phyloP scores from a whole-genome alignment of 2,888 invertebrate genomes.

The Amphiduros pacificus region DNA sequence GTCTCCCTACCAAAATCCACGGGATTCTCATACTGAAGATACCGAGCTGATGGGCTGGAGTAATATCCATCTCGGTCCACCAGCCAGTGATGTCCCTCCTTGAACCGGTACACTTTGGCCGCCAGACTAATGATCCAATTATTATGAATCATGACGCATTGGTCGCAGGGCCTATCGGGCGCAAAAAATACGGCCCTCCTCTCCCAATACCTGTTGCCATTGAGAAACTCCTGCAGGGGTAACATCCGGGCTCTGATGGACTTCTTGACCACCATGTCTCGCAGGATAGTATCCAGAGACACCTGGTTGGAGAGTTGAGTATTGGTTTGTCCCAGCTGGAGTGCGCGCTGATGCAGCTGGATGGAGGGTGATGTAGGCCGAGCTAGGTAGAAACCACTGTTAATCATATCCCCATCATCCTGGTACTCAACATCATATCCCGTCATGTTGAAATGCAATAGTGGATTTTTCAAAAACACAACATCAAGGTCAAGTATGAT shows the following conservation, averaged over 20 bases:
- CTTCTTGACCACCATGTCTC: not conserved
- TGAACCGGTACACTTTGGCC: conserved; percentile 29
- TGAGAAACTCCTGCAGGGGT: conserved; percentile 18
- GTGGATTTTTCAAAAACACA: conserved; percentile 28
- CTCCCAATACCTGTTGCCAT: conserved; percentile 30
- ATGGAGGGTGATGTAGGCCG: conserved; percentile 13
- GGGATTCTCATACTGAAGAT: conserved; percentile 29
- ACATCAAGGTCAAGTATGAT: conserved; percentile 30
- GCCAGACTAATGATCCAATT: conserved; percentile 28
- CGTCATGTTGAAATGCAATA: conserved; percentile 21
- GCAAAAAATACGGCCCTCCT: conserved; percentile 1
- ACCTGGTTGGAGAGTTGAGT: conserved; percentile 25
- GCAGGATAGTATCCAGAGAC: conserved; percentile 1
- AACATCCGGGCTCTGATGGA: conserved; percentile 18
- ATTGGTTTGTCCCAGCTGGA: no score
- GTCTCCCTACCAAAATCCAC: conserved; percentile 13
- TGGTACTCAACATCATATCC: conserved; percentile 29
- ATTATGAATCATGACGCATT: conserved; percentile 28
- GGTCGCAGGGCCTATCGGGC: conserved; percentile 2
- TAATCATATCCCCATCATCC: conserved; percentile 25
- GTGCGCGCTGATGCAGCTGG: conserved; percentile 19
- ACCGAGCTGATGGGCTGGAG: conserved; percentile 16
- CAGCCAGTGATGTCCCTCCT: conserved; percentile 29
- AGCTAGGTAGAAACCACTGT: conserved; percentile 30
- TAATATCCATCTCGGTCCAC: conserved; percentile 27